These are phyloP conservation scores for Stigmatopora argus DNA, from an alignment of 2,113 vertebrate species.

Conservation along the genomic window DNA sequence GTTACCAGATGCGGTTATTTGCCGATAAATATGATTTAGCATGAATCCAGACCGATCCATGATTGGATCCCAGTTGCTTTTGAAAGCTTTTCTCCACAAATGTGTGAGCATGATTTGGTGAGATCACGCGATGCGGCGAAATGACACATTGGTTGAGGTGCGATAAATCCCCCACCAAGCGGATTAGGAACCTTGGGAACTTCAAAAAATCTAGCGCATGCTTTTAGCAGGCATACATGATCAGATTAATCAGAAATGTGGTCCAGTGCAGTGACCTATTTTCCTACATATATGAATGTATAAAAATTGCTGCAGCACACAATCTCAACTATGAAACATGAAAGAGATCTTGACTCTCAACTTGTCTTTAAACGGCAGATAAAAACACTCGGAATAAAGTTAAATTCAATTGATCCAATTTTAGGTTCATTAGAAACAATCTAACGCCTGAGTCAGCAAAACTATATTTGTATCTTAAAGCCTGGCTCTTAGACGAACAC, in stretches of 20 bases:
- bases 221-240: conserved; percentile 13
- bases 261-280: conserved; percentile 51
- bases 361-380: too few relatives aligned
- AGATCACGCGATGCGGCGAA: not conserved
- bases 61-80: not conserved
- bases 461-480: too few relatives aligned
- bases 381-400: too few relatives aligned
- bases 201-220: conserved; percentile 25
- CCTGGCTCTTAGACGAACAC: too few relatives aligned
- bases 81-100: not conserved
- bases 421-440: too few relatives aligned
- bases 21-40: not conserved
- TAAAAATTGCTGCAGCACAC: not conserved
- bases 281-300: not conserved
- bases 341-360: too few relatives aligned
- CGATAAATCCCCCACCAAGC: conserved; percentile 31
- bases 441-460: too few relatives aligned
- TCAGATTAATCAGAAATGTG: conserved; percentile 44
- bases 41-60: not conserved
- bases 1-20: not conserved
- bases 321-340: too few relatives aligned
- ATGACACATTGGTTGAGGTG: conserved; percentile 33
- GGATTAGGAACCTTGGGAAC: conserved; percentile 45
- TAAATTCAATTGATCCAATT: too few relatives aligned
- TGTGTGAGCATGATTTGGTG: not conserved